phyloP scores from a whole-genome alignment of 2,888 invertebrate genomes.

The Vannuccia rotundouncinata region DNA sequence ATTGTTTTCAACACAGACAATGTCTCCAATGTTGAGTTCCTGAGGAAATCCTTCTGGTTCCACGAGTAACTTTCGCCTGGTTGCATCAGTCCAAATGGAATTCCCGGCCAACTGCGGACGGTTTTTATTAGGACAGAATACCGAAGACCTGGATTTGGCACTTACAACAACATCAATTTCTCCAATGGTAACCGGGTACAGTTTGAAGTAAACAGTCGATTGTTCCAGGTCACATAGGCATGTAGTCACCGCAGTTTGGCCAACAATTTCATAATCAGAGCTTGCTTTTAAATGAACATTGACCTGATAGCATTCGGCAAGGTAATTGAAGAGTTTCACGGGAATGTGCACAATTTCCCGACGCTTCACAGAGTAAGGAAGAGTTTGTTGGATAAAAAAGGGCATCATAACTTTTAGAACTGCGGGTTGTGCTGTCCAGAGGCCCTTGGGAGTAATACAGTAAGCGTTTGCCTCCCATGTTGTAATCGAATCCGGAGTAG shows the following conservation, averaged over 20 bases:
- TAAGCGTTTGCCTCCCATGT: slow-evolving; percentile 23
- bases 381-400: slow-evolving; percentile 12
- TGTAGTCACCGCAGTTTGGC: background rate
- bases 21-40: slow-evolving; percentile 19
- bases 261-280: background rate
- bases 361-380: slow-evolving; percentile 16
- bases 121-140: slow-evolving; percentile 31
- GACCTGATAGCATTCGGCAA: background rate
- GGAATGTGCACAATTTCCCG: slow-evolving; percentile 18
- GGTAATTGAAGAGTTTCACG: slow-evolving; percentile 24
- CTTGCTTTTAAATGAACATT: background rate
- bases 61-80: slow-evolving; percentile 27
- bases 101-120: background rate
- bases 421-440: background rate
- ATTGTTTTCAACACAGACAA: slow-evolving; percentile 8
- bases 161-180: slow-evolving; percentile 20
- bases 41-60: slow-evolving; percentile 34
- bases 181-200: slow-evolving; percentile 23
- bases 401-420: slow-evolving; percentile 9
- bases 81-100: slow-evolving; percentile 4
- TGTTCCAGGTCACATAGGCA: slow-evolving; percentile 32
- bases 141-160: slow-evolving; percentile 6
- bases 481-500: background rate
- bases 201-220: slow-evolving; percentile 31
- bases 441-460: background rate